phyloP scores from a whole-genome alignment of 2,888 invertebrate genomes.

The Erebia aethiops region DNA sequence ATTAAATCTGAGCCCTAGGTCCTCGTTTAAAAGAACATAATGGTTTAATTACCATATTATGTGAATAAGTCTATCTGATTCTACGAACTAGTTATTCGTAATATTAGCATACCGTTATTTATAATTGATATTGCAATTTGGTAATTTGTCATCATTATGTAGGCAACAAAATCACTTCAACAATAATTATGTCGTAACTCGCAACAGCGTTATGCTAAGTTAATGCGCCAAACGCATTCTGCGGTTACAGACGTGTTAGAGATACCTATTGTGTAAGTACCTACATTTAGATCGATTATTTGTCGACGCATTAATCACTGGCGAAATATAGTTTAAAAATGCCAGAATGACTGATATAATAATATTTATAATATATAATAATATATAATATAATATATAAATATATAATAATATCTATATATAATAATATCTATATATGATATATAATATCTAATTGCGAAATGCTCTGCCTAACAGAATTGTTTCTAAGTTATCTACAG shows the following conservation, averaged over 20 bases:
- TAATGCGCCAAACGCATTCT: constrained; percentile 54
- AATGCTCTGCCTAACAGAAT: constrained; percentile 1
- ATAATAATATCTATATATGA: no score
- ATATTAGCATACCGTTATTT: constrained; percentile 42
- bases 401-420: no score
- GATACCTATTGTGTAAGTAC: constrained; percentile 41
- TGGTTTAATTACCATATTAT: no score
- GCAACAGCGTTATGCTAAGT: constrained; percentile 43
- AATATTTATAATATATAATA: no score
- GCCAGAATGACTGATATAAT: constrained; percentile 66
- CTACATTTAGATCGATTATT: constrained; percentile 54
- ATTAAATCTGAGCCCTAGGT: no score
- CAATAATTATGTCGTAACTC: constrained; percentile 41
- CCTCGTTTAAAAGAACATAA: no score
- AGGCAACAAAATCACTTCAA: constrained; percentile 27
- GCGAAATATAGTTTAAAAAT: constrained; percentile 57
- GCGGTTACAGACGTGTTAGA: constrained; percentile 43
- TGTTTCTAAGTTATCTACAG: background rate
- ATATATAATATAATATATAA: no score
- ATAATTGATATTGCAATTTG: constrained; percentile 40
- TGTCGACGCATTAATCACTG: constrained; percentile 59
- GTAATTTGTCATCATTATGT: constrained; percentile 32
- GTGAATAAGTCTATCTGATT: no score
- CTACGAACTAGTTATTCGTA: background rate
- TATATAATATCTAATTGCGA: constrained; percentile 11